A percentile compares a stretch with the other conserved stretches of the same genome.
Evolutionary conservation across 2,797 vertebrate species (phyloP).

Genomic region (Galagoides demidoff): DNA sequence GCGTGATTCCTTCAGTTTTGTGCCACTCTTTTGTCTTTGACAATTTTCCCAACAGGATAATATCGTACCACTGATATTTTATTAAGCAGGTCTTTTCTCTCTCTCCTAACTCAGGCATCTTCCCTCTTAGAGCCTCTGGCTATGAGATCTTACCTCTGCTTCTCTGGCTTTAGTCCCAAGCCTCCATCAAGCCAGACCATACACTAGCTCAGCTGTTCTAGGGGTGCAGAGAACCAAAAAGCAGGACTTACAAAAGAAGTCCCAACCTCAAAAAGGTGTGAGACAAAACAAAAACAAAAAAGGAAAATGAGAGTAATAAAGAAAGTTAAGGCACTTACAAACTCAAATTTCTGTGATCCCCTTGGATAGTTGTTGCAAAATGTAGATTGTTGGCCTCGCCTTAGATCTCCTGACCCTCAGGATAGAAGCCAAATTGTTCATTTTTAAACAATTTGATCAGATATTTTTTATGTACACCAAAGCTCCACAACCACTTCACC

Average conservation of each 20-base stretch:
- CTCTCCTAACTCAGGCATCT: background rate
- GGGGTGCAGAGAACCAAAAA: background rate
- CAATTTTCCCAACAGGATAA: background rate
- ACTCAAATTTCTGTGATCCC: background rate
- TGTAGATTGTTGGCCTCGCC: background rate
- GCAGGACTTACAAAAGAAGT: background rate
- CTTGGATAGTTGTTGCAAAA: background rate
- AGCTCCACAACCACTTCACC: background rate
- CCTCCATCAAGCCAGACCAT: background rate
- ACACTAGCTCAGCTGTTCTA: background rate
- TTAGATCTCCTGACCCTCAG: background rate
- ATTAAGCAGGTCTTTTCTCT: conserved; percentile 2
- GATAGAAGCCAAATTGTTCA: background rate
- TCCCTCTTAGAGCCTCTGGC: background rate
- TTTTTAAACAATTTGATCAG: background rate
- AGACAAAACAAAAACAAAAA: background rate
- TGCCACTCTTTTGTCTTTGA: conserved; percentile 32
- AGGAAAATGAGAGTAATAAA: background rate
- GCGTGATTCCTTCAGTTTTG: background rate
- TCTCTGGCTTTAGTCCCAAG: background rate
- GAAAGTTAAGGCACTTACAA: background rate
- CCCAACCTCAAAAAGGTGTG: background rate
- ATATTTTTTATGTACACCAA: background rate
- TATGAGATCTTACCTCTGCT: background rate
- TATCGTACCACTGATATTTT: background rate